Evolutionary conservation across 2,888 invertebrate genomes (phyloP).

Genomic region (Serripes groenlandicus): DNA sequence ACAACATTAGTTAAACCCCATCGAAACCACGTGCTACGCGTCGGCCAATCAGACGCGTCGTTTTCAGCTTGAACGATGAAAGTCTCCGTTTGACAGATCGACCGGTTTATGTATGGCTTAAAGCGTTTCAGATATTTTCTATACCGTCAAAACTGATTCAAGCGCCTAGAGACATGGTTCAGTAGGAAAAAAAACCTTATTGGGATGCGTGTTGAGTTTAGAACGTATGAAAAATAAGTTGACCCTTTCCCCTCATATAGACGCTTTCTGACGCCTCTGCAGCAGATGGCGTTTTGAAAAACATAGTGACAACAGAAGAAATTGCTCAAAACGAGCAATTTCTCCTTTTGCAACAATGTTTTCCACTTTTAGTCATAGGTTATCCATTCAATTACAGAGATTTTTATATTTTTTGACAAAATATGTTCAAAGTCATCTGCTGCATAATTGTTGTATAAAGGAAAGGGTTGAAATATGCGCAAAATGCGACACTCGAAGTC

Average conservation of each 20-base stretch:
- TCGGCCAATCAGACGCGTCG: conserved; percentile 72
- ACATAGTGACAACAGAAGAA: too few relatives aligned
- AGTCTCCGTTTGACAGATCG: conserved; percentile 65
- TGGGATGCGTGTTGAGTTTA: conserved; percentile 3
- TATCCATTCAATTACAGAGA: too few relatives aligned
- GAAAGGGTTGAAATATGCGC: too few relatives aligned
- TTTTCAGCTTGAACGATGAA: conserved; percentile 66
- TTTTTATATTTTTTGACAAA: too few relatives aligned
- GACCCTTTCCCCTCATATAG: too few relatives aligned
- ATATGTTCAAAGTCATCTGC: too few relatives aligned
- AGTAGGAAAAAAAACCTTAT: not conserved
- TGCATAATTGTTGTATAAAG: too few relatives aligned
- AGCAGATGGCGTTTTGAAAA: too few relatives aligned
- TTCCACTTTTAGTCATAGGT: too few relatives aligned
- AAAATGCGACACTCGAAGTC: not conserved
- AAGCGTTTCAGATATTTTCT: conserved; percentile 66
- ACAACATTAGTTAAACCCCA: conserved; percentile 81
- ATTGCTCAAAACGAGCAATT: too few relatives aligned
- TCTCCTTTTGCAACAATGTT: too few relatives aligned
- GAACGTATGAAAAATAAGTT: conserved; percentile 17
- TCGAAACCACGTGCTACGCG: conserved; percentile 77
- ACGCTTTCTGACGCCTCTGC: too few relatives aligned
- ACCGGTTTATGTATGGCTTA: conserved; percentile 62
- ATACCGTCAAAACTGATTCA: conserved; percentile 45
- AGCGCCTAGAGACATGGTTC: conserved; percentile 57